These are phyloP conservation scores for Drosophila atroscutellata DNA, from an alignment of 2,888 invertebrate species.

Conservation along the genomic window DNA sequence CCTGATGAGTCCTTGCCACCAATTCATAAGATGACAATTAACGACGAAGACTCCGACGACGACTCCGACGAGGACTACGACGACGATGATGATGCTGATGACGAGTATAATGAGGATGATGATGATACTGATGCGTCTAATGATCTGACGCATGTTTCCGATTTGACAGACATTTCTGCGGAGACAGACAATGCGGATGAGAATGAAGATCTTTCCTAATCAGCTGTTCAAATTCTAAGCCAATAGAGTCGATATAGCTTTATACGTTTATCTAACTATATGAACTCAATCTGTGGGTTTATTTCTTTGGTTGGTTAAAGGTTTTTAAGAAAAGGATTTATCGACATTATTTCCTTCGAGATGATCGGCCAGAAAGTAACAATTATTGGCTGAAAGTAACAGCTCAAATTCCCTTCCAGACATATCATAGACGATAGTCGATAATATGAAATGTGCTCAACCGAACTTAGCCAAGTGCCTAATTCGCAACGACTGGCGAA, in stretches of 20 bases:
- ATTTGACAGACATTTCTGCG: neutral
- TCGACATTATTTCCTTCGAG: neutral
- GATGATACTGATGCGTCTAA: neutral
- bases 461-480: too few species aligned
- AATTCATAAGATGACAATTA: neutral
- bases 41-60: neutral
- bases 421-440: neutral
- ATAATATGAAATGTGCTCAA: neutral
- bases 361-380: neutral
- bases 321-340: neutral
- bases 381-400: neutral
- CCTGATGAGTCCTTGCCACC: constrained; percentile 1
- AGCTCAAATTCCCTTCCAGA: neutral
- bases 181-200: neutral
- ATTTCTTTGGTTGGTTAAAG: neutral
- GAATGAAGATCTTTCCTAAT: neutral
- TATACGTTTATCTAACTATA: neutral
- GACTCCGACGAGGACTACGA: neutral
- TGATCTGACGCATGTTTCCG: too few species aligned
- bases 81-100: neutral
- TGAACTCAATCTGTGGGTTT: neutral
- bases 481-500: neutral
- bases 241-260: neutral
- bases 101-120: neutral
- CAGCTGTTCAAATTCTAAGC: neutral